A percentile compares a stretch with the other conserved stretches of the same genome.
phyloP scores from a whole-genome alignment of 2,113 vertebrate genomes.

The Tragulus kanchil region DNA sequence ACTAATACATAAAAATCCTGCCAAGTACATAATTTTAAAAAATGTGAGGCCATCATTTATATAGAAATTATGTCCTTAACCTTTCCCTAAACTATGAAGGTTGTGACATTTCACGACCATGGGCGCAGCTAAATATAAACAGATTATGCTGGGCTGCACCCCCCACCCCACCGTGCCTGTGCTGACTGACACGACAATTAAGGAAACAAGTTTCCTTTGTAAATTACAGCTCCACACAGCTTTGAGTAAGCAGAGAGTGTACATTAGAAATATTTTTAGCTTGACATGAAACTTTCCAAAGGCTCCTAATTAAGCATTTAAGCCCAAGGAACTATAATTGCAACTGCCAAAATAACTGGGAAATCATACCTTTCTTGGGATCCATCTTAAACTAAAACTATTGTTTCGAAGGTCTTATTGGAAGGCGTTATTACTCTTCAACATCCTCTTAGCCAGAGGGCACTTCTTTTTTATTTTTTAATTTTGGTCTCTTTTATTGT shows the following conservation, averaged over 20 bases:
- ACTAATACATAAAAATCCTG: not conserved
- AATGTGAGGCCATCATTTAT: slow-evolving; percentile 51
- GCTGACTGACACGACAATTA: slow-evolving; percentile 71
- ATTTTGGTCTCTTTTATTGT: no score
- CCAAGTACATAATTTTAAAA: slow-evolving; percentile 41
- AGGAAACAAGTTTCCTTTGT: slow-evolving; percentile 78
- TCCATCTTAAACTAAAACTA: slow-evolving; percentile 80
- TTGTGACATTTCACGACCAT: slow-evolving; percentile 68
- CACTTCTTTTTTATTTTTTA: not conserved
- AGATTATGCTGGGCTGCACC: slow-evolving; percentile 56
- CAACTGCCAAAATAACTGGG: slow-evolving; percentile 84
- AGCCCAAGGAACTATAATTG: slow-evolving; percentile 74
- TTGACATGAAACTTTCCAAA: slow-evolving; percentile 74
- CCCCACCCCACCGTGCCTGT: not conserved
- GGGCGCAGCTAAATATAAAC: slow-evolving; percentile 76
- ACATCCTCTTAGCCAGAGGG: slow-evolving; percentile 1
- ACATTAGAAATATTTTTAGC: slow-evolving; percentile 81
- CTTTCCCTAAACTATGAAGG: slow-evolving; percentile 66
- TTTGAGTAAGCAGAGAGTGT: slow-evolving; percentile 76
- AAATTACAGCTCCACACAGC: slow-evolving; percentile 76
- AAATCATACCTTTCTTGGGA: slow-evolving; percentile 80
- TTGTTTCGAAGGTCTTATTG: slow-evolving; percentile 74
- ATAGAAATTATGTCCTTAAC: slow-evolving; percentile 62
- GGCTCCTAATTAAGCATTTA: slow-evolving; percentile 81
- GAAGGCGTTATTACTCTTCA: slow-evolving; percentile 59